Evolutionary conservation across 2,888 invertebrate species (phyloP).

Genomic region (Pharmacophagus antenor): DNA sequence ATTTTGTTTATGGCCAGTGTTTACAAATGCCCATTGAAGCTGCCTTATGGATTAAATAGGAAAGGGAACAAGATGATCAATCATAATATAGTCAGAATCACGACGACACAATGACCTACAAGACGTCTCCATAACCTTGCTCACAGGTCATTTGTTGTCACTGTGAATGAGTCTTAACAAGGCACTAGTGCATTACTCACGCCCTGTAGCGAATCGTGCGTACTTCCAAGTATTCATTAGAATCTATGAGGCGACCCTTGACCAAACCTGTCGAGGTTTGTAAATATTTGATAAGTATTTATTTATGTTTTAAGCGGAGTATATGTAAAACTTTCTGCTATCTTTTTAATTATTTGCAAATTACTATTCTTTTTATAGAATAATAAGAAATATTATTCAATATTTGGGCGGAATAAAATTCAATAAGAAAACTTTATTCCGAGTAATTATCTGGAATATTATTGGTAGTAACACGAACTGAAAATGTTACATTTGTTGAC

Average conservation of each 20-base stretch:
- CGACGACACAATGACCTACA: slow-evolving; percentile 20
- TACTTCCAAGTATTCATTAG: slow-evolving; percentile 29
- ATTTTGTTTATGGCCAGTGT: neutral
- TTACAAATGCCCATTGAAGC: neutral
- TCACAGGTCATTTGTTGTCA: slow-evolving; percentile 11
- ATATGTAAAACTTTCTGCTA: no score
- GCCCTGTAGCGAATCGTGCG: slow-evolving; percentile 35
- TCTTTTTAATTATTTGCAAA: no score
- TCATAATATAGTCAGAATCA: slow-evolving; percentile 16
- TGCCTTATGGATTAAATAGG: neutral
- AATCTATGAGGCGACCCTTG: slow-evolving; percentile 35
- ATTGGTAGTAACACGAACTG: no score
- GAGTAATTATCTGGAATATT: no score
- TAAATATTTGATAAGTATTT: no score
- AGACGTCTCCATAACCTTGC: slow-evolving; percentile 4
- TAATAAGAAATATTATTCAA: no score
- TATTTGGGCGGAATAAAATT: no score
- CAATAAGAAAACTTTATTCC: no score
- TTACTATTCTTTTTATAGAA: no score
- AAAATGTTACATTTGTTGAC: no score
- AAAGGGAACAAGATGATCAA: slow-evolving; percentile 17
- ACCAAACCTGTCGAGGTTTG: slow-evolving; percentile 31
- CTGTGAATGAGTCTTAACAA: slow-evolving; percentile 28
- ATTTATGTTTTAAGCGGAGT: no score
- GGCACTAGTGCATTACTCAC: slow-evolving; percentile 25